Conservation (phyloP, 2,888 invertebrate genomes). For the Anoncus sp. region DNA sequence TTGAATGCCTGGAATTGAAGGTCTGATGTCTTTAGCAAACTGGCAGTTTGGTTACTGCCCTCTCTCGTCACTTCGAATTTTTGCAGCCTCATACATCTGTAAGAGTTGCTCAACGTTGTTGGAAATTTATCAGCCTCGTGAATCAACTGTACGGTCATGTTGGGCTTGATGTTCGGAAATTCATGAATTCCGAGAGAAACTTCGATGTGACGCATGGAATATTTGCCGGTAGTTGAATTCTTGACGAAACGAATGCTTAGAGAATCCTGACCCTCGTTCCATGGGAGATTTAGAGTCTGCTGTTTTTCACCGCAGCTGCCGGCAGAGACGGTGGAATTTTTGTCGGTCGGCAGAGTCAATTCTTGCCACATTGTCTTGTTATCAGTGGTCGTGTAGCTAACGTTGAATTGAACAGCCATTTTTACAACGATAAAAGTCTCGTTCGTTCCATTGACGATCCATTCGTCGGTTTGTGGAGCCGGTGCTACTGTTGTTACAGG, state of each 20-base stretch:
- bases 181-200: constrained; percentile 74
- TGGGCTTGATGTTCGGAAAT: constrained; percentile 78
- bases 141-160: constrained; percentile 82
- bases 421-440: constrained; percentile 87
- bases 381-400: constrained; percentile 84
- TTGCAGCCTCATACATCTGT: constrained; percentile 88
- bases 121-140: constrained; percentile 85
- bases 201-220: constrained; percentile 73
- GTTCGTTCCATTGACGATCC: constrained; percentile 84
- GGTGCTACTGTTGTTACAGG: constrained; percentile 72
- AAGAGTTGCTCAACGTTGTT: constrained; percentile 88
- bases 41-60: constrained; percentile 78
- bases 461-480: constrained; percentile 83
- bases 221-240: constrained; percentile 78
- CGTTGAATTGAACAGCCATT: constrained; percentile 88
- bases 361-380: constrained; percentile 70
- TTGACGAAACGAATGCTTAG: constrained; percentile 83
- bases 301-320: constrained; percentile 81
- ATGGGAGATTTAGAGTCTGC: constrained; percentile 80
- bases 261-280: constrained; percentile 77
- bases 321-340: constrained; percentile 77
- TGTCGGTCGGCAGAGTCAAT: constrained; percentile 82
- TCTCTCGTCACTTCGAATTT: constrained; percentile 84
- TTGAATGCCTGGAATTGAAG: constrained; percentile 92
- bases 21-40: constrained; percentile 85